These are phyloP conservation scores for Zonotrichia albicollis DNA, from an alignment of 2,797 vertebrate genomes.

Conservation along the genomic window DNA sequence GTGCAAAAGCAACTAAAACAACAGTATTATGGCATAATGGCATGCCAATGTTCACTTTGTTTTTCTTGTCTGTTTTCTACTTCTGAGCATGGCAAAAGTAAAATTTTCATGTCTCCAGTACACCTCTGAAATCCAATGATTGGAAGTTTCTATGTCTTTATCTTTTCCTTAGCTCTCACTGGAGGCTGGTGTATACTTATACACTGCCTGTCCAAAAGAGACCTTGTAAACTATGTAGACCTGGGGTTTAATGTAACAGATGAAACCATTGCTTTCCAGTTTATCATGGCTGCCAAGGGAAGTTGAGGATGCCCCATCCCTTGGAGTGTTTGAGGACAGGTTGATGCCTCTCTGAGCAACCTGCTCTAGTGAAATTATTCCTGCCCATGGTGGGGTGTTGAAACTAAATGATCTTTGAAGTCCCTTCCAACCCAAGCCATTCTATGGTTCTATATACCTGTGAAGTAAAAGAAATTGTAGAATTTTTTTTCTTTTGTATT, in stretches of 20 bases:
- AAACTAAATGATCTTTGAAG: neutral
- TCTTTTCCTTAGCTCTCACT: neutral
- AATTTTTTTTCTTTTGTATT: neutral
- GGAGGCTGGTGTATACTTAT: neutral
- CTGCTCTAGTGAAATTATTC: neutral
- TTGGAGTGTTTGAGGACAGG: neutral
- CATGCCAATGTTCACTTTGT: neutral
- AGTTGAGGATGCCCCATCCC: too few relatives aligned
- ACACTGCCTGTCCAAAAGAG: neutral
- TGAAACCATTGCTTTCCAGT: neutral
- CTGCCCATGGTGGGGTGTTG: neutral
- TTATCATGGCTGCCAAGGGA: neutral
- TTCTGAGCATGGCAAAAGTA: neutral
- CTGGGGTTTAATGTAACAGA: neutral
- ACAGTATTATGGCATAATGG: neutral
- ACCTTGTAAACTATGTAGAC: neutral
- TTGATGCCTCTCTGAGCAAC: rapidly evolving
- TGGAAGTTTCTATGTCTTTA: neutral
- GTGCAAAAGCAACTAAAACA: neutral
- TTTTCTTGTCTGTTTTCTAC: neutral
- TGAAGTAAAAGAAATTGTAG: neutral
- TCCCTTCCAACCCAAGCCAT: neutral
- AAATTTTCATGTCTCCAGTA: neutral
- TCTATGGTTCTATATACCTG: neutral
- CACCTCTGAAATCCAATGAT: neutral